Evolutionary conservation across 2,113 vertebrate species (phyloP), one percentile per base, ranked within the genome.

Genomic region (Alethe diademata): DNA sequence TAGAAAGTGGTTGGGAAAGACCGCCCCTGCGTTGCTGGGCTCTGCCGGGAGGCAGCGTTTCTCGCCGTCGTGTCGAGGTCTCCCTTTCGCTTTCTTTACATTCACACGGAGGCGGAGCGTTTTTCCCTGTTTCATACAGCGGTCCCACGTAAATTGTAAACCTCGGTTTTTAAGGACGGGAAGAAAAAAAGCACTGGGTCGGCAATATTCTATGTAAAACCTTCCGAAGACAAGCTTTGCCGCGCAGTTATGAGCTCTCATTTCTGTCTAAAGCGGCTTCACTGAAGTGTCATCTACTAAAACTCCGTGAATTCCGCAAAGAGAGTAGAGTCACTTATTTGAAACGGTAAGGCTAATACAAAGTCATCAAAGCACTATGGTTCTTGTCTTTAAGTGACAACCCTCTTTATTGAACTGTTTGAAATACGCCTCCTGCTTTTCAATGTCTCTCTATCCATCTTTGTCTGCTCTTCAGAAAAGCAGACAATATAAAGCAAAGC

Each of bases 321-420:
- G 84, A 93, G 94, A 96, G 96, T 74, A 29, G 91, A 98, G 97
- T 96, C 94, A 93, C 97, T 97, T 96, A 93, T 97, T 98, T 97
- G 96, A 97, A 98, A 97, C 93, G 91, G 91, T 95, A 95, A 97
- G 92, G 97, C 97, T 98, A 97, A 98, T 97, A 98, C 97, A 98
- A 98, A 98, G 98, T 98, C 98, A 98, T 98, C 98, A 98, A 98
- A 98, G 98, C 97, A 93, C 97, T 98, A 97, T 98, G 98, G 98
- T 98, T 98, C 98, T 98, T 98, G 98, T 98, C 98, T 98, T 97
- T 97, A 98, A 98, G 97, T 98, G 98, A 98, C 98, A 98, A 97
- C 95, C 94, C 87, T 92, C 97, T 98, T 98, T 97, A 98, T 98
- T 82, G 97, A 95, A 90, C 96, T 81, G 95, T 95, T 98, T 98